Conservation (phyloP, 2,113 vertebrate species). For the Xiphophorus maculatus region DNA sequence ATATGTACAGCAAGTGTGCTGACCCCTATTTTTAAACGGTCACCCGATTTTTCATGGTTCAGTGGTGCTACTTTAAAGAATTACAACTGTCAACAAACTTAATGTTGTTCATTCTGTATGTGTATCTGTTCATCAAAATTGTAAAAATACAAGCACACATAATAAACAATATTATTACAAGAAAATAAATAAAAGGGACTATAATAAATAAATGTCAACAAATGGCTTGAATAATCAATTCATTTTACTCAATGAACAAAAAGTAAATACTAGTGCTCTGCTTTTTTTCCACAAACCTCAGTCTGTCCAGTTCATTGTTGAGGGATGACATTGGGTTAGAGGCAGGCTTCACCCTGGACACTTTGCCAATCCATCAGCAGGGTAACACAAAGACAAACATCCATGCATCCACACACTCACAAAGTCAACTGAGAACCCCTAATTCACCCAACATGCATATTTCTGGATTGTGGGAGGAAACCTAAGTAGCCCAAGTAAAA, state of each 20-base stretch:
- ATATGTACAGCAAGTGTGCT: too few relatives aligned
- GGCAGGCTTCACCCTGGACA: not conserved
- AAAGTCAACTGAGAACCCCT: not conserved
- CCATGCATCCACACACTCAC: not conserved
- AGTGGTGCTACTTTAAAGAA: too few relatives aligned
- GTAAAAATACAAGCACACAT: not conserved
- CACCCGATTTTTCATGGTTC: too few relatives aligned
- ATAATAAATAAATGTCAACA: not conserved
- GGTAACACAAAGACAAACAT: constrained; percentile 5
- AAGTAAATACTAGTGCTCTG: not conserved
- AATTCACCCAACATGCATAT: not conserved
- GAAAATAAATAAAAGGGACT: not conserved
- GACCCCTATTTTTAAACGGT: too few relatives aligned
- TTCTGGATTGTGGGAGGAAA: constrained; percentile 5
- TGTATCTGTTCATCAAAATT: not conserved
- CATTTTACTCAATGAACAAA: not conserved
- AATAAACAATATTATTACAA: not conserved
- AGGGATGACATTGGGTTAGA: not conserved
- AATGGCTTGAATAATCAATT: not conserved
- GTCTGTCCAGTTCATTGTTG: not conserved
- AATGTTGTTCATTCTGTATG: not conserved
- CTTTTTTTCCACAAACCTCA: not conserved
- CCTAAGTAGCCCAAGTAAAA: constrained; percentile 4
- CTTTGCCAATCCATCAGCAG: not conserved
- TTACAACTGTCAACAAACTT: not conserved